These are phyloP conservation scores for Echinometra lucunter DNA, from an alignment of 53 echinoderm and acorn worm genomes.

Conservation along the genomic window DNA sequence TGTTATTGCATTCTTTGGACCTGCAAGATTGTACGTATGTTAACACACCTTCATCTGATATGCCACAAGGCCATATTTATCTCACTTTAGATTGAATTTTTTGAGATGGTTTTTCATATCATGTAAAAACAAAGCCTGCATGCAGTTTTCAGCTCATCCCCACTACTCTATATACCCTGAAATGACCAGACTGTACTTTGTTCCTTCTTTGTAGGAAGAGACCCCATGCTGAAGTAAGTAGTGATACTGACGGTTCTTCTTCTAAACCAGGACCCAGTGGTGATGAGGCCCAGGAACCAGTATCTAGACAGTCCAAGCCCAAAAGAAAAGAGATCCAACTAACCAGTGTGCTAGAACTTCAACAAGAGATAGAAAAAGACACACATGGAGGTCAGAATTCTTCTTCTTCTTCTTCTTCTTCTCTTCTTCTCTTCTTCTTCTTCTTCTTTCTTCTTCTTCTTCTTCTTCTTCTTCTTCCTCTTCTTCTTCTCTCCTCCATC, in stretches of 20 bases:
- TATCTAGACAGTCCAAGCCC: constrained; percentile 11
- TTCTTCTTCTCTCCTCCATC: too few relatives aligned
- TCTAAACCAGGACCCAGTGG: constrained; percentile 5
- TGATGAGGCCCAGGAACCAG: background rate
- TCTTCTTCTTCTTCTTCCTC: too few relatives aligned
- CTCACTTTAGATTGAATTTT: too few relatives aligned
- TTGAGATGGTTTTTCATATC: too few relatives aligned
- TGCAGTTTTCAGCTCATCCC: too few relatives aligned
- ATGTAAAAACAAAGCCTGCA: too few relatives aligned
- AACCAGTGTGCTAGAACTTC: constrained; percentile 85
- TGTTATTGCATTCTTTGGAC: too few relatives aligned
- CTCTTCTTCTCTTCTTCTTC: background rate
- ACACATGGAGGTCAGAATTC: constrained; percentile 87
- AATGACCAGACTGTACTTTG: background rate
- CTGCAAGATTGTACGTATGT: too few relatives aligned
- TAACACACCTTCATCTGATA: too few relatives aligned
- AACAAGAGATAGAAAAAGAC: constrained; percentile 81
- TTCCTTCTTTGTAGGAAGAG: constrained; percentile 25
- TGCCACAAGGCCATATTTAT: too few relatives aligned
- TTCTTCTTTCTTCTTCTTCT: too few relatives aligned
- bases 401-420: background rate
- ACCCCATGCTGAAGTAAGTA: constrained; percentile 19
- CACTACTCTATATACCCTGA: background rate
- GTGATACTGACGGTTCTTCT: background rate
- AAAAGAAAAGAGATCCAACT: constrained; percentile 78